Evolutionary conservation across 2,888 invertebrate species (phyloP).

Genomic region (Craniophora ligustri): DNA sequence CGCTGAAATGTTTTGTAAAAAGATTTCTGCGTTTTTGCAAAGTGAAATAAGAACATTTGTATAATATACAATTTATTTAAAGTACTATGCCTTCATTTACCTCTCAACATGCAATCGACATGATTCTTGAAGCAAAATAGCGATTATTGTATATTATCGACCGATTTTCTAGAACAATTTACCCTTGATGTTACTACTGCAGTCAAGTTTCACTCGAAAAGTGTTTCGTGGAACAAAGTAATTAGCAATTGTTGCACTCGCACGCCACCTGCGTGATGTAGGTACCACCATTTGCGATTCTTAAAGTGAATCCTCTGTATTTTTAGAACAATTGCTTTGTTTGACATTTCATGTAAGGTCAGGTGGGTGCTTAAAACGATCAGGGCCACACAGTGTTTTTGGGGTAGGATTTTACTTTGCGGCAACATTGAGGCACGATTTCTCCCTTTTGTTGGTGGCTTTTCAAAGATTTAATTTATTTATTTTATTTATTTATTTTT

Average conservation of each 20-base stretch:
- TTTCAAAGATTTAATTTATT: too few relatives aligned
- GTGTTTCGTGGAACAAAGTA: constrained; percentile 39
- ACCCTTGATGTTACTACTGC: constrained; percentile 15
- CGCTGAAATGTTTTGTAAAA: too few relatives aligned
- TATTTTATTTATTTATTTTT: too few relatives aligned
- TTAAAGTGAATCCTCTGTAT: constrained; percentile 31
- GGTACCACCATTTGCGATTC: constrained; percentile 19
- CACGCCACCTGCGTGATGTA: constrained; percentile 39
- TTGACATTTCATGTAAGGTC: constrained; percentile 20
- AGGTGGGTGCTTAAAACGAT: background rate
- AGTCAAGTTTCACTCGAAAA: constrained; percentile 34
- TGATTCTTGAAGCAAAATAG: background rate
- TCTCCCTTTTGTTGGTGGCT: too few relatives aligned
- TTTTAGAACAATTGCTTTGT: constrained; percentile 28
- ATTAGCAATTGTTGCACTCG: constrained; percentile 27
- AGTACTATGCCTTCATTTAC: too few relatives aligned
- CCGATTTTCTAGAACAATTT: background rate
- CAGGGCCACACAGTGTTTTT: too few relatives aligned
- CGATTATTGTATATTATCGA: too few relatives aligned
- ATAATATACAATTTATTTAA: too few relatives aligned
- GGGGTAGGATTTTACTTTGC: too few relatives aligned
- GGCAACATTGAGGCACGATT: too few relatives aligned
- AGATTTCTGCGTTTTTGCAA: too few relatives aligned
- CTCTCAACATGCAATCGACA: background rate
- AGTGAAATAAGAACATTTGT: too few relatives aligned